phyloP scores from a whole-genome alignment of 2,888 invertebrate genomes.

The Plebejus melissa region DNA sequence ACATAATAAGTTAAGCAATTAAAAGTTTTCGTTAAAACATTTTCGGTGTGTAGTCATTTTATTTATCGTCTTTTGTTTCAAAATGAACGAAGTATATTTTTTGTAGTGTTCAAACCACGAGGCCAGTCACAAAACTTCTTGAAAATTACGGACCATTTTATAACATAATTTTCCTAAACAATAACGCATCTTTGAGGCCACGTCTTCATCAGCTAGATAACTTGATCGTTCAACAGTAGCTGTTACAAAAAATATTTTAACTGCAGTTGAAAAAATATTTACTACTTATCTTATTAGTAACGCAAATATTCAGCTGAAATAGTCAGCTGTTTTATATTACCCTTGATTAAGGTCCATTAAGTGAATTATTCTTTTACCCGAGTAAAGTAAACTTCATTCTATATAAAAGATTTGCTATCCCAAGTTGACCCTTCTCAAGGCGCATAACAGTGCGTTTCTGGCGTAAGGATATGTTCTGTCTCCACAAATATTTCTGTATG shows the following conservation, averaged over 20 bases:
- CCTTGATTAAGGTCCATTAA: neutral
- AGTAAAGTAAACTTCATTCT: neutral
- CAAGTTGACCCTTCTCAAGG: slow-evolving; percentile 13
- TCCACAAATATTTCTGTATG: no score
- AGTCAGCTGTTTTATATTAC: neutral
- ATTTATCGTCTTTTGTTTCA: neutral
- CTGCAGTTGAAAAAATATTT: no score
- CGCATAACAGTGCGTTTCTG: neutral
- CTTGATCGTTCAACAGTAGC: no score
- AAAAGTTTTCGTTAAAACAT: neutral
- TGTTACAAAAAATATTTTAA: no score
- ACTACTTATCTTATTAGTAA: neutral
- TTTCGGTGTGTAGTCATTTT: neutral
- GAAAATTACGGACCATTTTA: no score
- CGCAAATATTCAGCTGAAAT: neutral
- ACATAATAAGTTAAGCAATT: neutral
- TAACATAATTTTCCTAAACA: no score
- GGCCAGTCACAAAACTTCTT: no score
- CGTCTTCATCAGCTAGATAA: no score
- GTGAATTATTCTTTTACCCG: neutral
- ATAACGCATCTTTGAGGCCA: no score
- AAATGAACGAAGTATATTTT: neutral
- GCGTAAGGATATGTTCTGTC: neutral
- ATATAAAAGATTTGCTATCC: neutral
- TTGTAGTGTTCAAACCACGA: no score